Evolutionary conservation across 1,140 invertebrate genomes (phyloP).

Genomic region (Heliothis subflexa): DNA sequence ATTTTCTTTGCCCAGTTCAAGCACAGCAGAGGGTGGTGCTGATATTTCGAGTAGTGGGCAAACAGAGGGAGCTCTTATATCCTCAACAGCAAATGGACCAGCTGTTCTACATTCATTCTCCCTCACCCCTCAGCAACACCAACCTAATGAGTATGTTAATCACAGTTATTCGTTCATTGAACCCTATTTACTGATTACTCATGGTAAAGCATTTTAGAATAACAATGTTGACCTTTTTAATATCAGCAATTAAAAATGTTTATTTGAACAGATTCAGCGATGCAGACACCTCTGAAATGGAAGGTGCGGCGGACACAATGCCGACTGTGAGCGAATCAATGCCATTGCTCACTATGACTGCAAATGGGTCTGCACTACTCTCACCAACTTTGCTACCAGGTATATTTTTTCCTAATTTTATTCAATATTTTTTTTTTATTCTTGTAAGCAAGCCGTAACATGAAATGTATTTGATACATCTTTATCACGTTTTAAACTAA

Average conservation of each 20-base stretch:
- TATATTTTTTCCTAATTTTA: too few relatives aligned
- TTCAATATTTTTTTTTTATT: too few relatives aligned
- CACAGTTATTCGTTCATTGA: background rate
- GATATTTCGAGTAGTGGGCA: slow-evolving; percentile 81
- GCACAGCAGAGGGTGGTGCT: slow-evolving; percentile 77
- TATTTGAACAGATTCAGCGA: slow-evolving; percentile 68
- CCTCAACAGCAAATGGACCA: slow-evolving; percentile 79
- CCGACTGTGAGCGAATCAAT: slow-evolving; percentile 80
- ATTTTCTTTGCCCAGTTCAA: slow-evolving; percentile 67
- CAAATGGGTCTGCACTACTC: slow-evolving; percentile 76
- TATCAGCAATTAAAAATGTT: background rate
- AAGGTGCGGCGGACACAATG: slow-evolving; percentile 78
- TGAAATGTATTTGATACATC: too few relatives aligned
- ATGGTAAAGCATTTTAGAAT: too few relatives aligned
- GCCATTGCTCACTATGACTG: slow-evolving; percentile 75
- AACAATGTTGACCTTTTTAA: too few relatives aligned
- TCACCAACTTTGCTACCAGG: slow-evolving; percentile 74
- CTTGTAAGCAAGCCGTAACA: too few relatives aligned
- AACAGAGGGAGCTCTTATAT: slow-evolving; percentile 74
- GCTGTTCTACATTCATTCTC: slow-evolving; percentile 76
- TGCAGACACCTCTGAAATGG: slow-evolving; percentile 81
- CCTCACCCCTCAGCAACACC: slow-evolving; percentile 71
- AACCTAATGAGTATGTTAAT: slow-evolving; percentile 70
- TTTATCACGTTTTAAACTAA: too few relatives aligned
- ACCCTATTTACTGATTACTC: too few relatives aligned